Conservation (phyloP, 2,113 vertebrate species). For the Serilophus lunatus region DNA sequence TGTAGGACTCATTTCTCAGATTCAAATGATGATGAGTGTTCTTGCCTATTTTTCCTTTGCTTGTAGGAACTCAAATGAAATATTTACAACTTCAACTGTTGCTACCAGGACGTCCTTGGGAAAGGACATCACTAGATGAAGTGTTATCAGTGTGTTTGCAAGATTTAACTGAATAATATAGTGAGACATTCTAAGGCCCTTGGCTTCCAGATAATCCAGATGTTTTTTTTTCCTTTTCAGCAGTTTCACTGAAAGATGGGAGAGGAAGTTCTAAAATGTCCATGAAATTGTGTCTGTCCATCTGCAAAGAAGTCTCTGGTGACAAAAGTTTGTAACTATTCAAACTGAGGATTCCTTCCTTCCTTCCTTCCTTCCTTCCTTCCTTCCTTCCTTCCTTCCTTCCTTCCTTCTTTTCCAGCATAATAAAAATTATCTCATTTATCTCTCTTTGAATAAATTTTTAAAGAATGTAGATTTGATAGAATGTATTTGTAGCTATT, state of each 20-base stretch:
- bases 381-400: neutral
- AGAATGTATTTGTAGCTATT: neutral
- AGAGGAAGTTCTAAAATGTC: neutral
- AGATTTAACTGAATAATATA: neutral
- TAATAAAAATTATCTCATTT: neutral
- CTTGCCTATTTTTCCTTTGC: neutral
- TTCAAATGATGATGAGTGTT: neutral
- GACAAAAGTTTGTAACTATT: neutral
- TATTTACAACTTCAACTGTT: neutral
- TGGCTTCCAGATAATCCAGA: neutral
- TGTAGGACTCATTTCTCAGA: neutral
- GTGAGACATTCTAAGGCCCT: neutral
- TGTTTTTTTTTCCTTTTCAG: conserved; percentile 18
- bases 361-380: neutral
- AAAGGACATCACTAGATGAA: neutral
- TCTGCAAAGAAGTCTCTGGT: neutral
- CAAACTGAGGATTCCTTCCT: neutral
- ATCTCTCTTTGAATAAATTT: neutral
- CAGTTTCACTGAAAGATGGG: neutral
- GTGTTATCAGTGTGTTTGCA: neutral
- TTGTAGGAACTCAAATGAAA: neutral
- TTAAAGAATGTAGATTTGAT: neutral
- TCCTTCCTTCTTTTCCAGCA: no score
- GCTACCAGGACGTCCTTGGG: neutral
- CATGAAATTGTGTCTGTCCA: neutral